Evolutionary conservation across 53 echinoderm and acorn worm genomes (phyloP), one percentile per base, ranked within the genome.

Genomic region (Hippasteria phrygiana): DNA sequence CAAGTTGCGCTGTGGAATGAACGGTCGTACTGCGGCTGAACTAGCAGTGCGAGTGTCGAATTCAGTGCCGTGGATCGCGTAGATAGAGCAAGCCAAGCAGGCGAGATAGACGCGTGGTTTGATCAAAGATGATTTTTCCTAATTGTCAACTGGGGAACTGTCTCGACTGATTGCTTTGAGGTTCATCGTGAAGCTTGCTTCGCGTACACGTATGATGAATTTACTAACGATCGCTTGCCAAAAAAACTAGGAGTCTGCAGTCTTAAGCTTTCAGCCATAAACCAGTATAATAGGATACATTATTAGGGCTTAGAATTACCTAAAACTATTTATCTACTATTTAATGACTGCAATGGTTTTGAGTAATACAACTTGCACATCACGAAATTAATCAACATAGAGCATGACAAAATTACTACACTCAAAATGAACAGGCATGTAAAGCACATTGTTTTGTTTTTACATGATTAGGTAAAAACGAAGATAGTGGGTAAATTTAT

Each of bases 121-220:
- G 42, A 82, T 66, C 70, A 71, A 45, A 70, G 85, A 85, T 85
- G 85, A 85, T 85, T 69, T 72, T 24, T 43, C 85, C 64, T 85
- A 85, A 85, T 85, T 85, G 85, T 85, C 85, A 51, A 70, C 70
- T 27, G 12, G 85, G 85, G 85, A 85, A 37, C 83, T 50, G 53
- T 64, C 69, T 9, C 53, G 50, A 34, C 36, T 85, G 85, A 85
- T 85, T 70, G 85, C 22, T 43, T 13, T 18, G 42, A 12, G 66
- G 67, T 38, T 22, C 45, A 56, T 29, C 59, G n/a, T 56, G 54
- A 54, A 76, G 43, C 34, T 51, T 31, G 33, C 53, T 27, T 50
- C 29, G n/a, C 51, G 5, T 59, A 7, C 7, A 1, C 59, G 17
- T 26, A 26, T 22, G 22, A 59, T 22, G 14, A 17, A 59, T 0